These are phyloP conservation scores for Pelobates cultripes DNA, from an alignment of 2,797 vertebrate genomes.

Conservation along the genomic window DNA sequence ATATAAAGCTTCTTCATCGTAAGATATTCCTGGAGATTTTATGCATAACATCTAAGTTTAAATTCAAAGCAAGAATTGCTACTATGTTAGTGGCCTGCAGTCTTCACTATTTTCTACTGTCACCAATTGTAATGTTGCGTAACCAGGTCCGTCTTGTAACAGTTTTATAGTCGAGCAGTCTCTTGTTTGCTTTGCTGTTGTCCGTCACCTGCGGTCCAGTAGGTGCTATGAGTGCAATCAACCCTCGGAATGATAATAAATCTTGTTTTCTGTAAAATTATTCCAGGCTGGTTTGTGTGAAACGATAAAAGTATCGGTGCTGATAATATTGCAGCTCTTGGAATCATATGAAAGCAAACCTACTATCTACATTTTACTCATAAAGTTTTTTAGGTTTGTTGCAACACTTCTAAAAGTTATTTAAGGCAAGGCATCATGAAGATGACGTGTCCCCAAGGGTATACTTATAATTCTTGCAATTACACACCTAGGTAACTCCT, in stretches of 20 bases:
- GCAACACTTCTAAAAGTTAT: too few species aligned
- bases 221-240: slow-evolving; percentile 34
- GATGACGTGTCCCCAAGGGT: too few species aligned
- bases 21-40: slow-evolving; percentile 53
- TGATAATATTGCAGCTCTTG: too few species aligned
- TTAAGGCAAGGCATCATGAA: too few species aligned
- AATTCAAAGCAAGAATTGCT: slow-evolving; percentile 27
- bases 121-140: slow-evolving; percentile 32
- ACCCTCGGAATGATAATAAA: slow-evolving; percentile 37
- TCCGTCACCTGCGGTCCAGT: slow-evolving; percentile 24
- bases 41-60: slow-evolving; percentile 44
- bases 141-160: slow-evolving; percentile 18
- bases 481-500: too few species aligned
- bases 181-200: slow-evolving; percentile 21
- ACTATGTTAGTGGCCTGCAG: slow-evolving; percentile 7
- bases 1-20: background rate
- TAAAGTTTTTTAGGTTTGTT: too few species aligned
- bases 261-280: slow-evolving; percentile 8
- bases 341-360: too few species aligned
- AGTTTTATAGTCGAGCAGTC: slow-evolving; percentile 26
- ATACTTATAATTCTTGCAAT: too few species aligned
- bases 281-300: slow-evolving; percentile 11
- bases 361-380: too few species aligned
- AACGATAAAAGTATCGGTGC: too few species aligned
- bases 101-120: slow-evolving; percentile 6